A percentile compares a stretch with the other conserved stretches of the same genome.
phyloP scores from a whole-genome alignment of 1,140 invertebrate species.

The Drosophila murphyi region DNA sequence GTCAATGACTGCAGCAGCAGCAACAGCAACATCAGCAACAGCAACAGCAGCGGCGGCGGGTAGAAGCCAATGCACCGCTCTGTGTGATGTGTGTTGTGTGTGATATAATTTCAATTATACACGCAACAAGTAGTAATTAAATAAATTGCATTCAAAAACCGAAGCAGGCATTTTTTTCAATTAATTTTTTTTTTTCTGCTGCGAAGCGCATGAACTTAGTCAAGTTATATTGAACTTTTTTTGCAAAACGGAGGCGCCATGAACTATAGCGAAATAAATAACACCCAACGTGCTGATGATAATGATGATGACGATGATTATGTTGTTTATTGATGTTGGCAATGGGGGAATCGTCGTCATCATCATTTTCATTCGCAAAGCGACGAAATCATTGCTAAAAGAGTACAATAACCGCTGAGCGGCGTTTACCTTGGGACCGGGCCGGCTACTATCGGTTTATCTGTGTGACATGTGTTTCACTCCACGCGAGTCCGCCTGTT shows the following conservation, averaged over 20 bases:
- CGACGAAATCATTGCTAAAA: constrained; percentile 44
- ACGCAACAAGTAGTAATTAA: constrained; percentile 61
- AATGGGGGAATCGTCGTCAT: constrained; percentile 27
- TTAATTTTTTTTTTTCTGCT: too few relatives aligned
- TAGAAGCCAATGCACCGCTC: constrained; percentile 13
- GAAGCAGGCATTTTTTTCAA: constrained; percentile 30
- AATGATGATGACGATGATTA: constrained; percentile 4
- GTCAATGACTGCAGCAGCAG: constrained; percentile 57
- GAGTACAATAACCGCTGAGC: constrained; percentile 52
- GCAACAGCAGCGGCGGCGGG: not conserved
- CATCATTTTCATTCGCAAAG: constrained; percentile 17
- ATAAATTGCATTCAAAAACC: constrained; percentile 53
- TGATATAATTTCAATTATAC: constrained; percentile 78
- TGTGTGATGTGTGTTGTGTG: constrained; percentile 32
- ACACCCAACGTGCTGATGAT: not conserved
- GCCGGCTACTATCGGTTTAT: constrained; percentile 19
- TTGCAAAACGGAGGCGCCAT: constrained; percentile 31
- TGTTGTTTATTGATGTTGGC: constrained; percentile 21
- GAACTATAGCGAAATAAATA: constrained; percentile 27
- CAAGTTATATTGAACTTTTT: constrained; percentile 75
- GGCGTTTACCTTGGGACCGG: constrained; percentile 34
- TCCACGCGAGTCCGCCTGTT: constrained; percentile 32
- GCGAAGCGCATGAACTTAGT: constrained; percentile 45
- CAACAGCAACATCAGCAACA: constrained; percentile 18
- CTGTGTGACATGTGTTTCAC: constrained; percentile 67